phyloP scores from a whole-genome alignment of 2,797 vertebrate species.

The Schizopygopsis pylzovi region DNA sequence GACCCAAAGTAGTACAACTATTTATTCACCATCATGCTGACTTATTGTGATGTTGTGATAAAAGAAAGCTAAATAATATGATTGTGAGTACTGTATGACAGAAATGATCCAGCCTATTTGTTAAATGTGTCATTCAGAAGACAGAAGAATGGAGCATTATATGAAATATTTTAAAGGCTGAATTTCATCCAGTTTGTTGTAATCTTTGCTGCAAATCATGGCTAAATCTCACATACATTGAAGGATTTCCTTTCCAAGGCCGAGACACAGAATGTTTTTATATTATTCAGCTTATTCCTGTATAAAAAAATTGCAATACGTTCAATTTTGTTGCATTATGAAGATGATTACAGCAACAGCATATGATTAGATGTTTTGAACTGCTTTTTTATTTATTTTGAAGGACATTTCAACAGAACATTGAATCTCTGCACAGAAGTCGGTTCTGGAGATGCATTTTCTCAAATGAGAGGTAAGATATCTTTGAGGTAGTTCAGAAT shows the following conservation, averaged over 20 bases:
- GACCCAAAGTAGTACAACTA: not conserved
- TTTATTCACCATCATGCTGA: not conserved
- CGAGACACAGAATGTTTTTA: not conserved
- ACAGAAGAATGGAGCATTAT: not conserved
- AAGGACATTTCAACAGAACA: constrained; percentile 14
- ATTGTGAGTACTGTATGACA: not conserved
- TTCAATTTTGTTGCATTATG: not conserved
- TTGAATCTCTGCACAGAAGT: not conserved
- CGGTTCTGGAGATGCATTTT: not conserved
- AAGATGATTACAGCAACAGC: not conserved
- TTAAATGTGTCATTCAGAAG: not conserved
- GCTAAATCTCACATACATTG: not conserved
- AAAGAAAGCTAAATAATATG: not conserved
- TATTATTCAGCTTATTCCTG: not conserved
- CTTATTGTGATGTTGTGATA: not conserved
- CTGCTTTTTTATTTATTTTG: constrained; percentile 12
- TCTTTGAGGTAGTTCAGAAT: not conserved
- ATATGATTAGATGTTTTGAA: not conserved
- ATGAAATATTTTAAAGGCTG: not conserved
- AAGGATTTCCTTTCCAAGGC: not conserved
- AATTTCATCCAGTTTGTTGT: not conserved
- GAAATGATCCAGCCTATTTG: not conserved
- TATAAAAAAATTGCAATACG: not conserved
- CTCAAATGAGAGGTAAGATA: not conserved
- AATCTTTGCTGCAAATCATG: not conserved